Evolutionary conservation across 2,113 vertebrate genomes (phyloP).

Genomic region (Aramus guarauna): DNA sequence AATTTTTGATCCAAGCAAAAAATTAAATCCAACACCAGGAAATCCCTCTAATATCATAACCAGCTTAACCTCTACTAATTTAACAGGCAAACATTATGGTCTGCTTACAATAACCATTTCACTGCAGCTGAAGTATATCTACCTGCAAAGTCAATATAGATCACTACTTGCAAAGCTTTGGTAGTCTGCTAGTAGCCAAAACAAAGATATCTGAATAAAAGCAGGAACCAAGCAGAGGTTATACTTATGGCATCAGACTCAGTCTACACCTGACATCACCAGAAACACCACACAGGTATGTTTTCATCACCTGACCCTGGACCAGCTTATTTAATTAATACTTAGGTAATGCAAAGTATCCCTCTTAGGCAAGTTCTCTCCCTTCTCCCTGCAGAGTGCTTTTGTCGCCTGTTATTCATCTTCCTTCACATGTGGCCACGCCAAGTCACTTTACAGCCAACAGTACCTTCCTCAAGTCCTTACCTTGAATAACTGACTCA

Average conservation of each 20-base stretch:
- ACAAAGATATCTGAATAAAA: not conserved
- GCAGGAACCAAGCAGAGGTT: not conserved
- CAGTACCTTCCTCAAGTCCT: not conserved
- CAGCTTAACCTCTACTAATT: not conserved
- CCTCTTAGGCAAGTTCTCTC: not conserved
- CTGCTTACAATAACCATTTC: not conserved
- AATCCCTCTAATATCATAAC: not conserved
- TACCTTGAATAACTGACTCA: not conserved
- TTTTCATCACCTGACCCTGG: not conserved
- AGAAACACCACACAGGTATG: not conserved
- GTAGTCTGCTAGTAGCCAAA: not conserved
- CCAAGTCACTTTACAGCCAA: not conserved
- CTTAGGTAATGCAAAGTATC: not conserved
- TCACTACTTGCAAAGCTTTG: not conserved
- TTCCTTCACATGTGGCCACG: not conserved
- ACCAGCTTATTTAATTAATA: not conserved
- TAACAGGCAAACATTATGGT: not conserved
- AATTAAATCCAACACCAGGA: not conserved
- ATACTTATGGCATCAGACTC: not conserved
- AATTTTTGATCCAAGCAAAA: not conserved
- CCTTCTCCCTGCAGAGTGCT: not conserved
- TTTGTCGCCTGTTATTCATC: not conserved
- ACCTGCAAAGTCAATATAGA: not conserved
- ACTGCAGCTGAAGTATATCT: not conserved
- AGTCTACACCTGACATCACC: not conserved